Conservation (phyloP, 2,888 invertebrate species). For the Polydrusus cervinus region DNA sequence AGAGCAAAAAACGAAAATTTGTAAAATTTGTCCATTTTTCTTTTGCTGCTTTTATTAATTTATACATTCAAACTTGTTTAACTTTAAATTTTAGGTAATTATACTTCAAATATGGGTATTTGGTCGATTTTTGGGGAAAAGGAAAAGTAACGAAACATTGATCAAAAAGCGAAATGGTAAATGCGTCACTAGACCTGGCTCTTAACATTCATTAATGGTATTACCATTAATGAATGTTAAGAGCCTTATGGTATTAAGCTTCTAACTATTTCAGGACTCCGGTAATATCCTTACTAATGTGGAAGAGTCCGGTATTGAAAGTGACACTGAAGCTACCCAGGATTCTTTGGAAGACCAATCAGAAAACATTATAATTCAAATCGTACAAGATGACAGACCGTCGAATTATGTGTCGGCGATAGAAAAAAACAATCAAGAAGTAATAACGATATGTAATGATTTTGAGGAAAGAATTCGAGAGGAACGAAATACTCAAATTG, state of each 20-base stretch:
- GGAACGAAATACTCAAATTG: not conserved
- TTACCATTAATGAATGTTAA: too few relatives aligned
- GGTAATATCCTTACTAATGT: not conserved
- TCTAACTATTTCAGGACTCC: not conserved
- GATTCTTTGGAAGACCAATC: not conserved
- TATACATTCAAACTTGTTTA: too few relatives aligned
- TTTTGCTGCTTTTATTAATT: too few relatives aligned
- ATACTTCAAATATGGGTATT: too few relatives aligned
- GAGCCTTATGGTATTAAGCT: not conserved
- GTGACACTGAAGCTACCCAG: not conserved
- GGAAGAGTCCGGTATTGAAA: not conserved
- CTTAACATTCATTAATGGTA: too few relatives aligned
- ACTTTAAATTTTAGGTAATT: too few relatives aligned
- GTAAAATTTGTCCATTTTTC: too few relatives aligned
- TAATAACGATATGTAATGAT: not conserved
- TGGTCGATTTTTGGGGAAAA: too few relatives aligned
- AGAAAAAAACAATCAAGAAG: not conserved
- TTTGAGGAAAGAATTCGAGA: not conserved
- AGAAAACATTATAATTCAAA: not conserved
- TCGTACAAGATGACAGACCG: not conserved
- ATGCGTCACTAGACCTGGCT: too few relatives aligned
- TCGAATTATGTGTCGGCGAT: not conserved
- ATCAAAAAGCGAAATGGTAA: too few relatives aligned
- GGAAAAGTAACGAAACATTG: too few relatives aligned
- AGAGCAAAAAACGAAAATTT: too few relatives aligned